These are phyloP conservation scores for Pteronotus mesoamericanus DNA, from an alignment of 2,797 vertebrate genomes.

Conservation along the genomic window DNA sequence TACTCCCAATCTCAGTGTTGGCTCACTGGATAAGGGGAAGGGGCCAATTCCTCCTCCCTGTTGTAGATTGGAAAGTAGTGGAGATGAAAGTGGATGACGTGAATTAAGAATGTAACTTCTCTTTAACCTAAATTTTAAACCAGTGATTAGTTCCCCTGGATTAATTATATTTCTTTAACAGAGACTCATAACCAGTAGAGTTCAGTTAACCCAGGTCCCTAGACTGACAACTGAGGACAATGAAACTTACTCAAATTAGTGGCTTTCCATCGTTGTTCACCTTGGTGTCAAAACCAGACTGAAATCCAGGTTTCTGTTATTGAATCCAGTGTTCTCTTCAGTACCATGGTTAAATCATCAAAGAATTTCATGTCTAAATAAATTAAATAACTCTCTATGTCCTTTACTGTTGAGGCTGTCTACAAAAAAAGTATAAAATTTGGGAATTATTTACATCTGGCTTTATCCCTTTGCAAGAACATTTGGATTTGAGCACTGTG, in stretches of 20 bases:
- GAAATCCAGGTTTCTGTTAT: constrained; percentile 25
- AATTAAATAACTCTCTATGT: constrained; percentile 13
- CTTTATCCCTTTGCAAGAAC: constrained; percentile 53
- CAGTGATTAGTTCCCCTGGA: neutral
- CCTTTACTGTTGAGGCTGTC: constrained; percentile 24
- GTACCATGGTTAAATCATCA: constrained; percentile 43
- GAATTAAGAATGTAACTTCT: neutral
- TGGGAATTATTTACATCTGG: constrained; percentile 71
- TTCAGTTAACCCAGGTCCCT: neutral
- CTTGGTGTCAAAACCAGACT: constrained; percentile 1
- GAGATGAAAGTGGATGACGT: neutral
- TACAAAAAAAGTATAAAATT: constrained; percentile 44
- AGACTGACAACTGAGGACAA: neutral
- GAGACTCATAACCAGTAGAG: neutral
- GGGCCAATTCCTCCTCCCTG: neutral
- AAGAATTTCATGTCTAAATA: constrained; percentile 52
- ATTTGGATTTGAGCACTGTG: constrained; percentile 56
- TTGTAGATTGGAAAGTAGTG: neutral
- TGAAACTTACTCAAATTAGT: neutral
- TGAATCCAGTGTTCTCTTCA: constrained; percentile 3
- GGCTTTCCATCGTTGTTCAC: constrained; percentile 18
- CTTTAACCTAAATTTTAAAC: neutral
- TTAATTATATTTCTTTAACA: neutral
- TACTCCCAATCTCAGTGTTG: neutral
- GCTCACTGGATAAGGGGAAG: neutral